Conservation (phyloP, 2,888 invertebrate species). For the Xanthostigma xanthostigma region DNA sequence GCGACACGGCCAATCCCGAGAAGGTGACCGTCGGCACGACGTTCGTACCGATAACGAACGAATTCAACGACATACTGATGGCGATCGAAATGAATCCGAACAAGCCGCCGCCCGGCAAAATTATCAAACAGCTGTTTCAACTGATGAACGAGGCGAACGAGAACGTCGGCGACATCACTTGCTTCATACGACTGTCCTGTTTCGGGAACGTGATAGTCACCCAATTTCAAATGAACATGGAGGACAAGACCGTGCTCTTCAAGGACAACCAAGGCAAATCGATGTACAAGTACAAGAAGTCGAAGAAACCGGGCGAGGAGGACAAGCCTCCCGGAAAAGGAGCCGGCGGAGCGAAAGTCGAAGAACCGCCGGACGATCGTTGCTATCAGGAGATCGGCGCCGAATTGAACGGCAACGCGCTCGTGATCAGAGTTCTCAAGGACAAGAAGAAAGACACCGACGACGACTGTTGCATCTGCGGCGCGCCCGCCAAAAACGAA, state of each 20-base stretch:
- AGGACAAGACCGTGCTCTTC: conserved; percentile 29
- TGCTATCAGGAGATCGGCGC: conserved; percentile 51
- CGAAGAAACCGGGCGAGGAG: conserved; percentile 8
- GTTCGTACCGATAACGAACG: conserved; percentile 40
- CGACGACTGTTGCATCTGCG: conserved; percentile 30
- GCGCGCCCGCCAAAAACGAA: conserved; percentile 14
- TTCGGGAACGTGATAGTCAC: conserved; percentile 49
- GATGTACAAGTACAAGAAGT: conserved; percentile 26
- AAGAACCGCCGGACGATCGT: conserved; percentile 26
- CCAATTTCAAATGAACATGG: conserved; percentile 40
- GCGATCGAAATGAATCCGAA: conserved; percentile 24
- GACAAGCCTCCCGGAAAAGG: conserved; percentile 18
- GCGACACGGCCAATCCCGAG: conserved; percentile 35
- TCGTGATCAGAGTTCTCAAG: conserved; percentile 47
- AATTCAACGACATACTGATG: conserved; percentile 40
- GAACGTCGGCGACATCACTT: conserved; percentile 39
- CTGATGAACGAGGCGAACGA: conserved; percentile 34
- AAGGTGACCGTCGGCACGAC: conserved; percentile 42
- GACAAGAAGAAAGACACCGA: conserved; percentile 32
- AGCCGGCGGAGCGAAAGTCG: not conserved
- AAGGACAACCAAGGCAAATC: conserved; percentile 29
- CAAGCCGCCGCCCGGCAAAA: conserved; percentile 37
- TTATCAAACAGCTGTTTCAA: conserved; percentile 43
- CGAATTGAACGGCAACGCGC: conserved; percentile 45
- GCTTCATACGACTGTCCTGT: conserved; percentile 48